Evolutionary conservation across 2,113 vertebrate species (phyloP).

Genomic region (Campylorhamphus procurvoides): DNA sequence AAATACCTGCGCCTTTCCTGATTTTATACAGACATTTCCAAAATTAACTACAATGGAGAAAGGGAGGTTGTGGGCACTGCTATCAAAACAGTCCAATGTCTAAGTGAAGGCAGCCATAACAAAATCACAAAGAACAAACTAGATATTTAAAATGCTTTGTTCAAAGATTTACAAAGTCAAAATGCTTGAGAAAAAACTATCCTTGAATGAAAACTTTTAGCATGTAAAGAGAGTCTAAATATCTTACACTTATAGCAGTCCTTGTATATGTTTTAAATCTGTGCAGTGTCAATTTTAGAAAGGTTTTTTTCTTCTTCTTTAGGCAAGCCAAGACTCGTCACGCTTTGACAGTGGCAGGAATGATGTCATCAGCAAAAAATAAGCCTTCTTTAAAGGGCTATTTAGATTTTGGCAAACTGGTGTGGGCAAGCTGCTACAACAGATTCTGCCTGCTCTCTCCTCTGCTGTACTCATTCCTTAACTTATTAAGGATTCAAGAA

Average conservation of each 20-base stretch:
- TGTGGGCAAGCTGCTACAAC: slow-evolving; percentile 60
- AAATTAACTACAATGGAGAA: neutral
- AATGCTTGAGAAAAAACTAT: neutral
- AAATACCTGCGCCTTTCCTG: neutral
- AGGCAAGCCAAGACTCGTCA: slow-evolving; percentile 40
- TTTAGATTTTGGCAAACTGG: slow-evolving; percentile 62
- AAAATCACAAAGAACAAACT: neutral
- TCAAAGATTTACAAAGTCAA: neutral
- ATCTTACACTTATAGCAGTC: neutral
- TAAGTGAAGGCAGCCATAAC: neutral
- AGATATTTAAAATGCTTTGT: neutral
- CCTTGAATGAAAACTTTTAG: neutral
- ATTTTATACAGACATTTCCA: neutral
- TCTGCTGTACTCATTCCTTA: slow-evolving; percentile 62
- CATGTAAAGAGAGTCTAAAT: neutral
- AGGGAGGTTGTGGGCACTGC: neutral
- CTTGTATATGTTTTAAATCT: slow-evolving; percentile 8
- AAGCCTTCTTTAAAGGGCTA: slow-evolving; percentile 28
- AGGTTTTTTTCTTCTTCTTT: neutral
- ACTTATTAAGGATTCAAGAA: slow-evolving; percentile 68
- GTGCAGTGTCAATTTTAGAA: slow-evolving; percentile 9
- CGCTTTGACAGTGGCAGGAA: slow-evolving; percentile 56
- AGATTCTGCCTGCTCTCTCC: slow-evolving; percentile 57
- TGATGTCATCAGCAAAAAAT: slow-evolving; percentile 68
- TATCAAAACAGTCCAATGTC: neutral